Evolutionary conservation across 2,888 invertebrate genomes (phyloP).

Genomic region (Gerris lacustris): DNA sequence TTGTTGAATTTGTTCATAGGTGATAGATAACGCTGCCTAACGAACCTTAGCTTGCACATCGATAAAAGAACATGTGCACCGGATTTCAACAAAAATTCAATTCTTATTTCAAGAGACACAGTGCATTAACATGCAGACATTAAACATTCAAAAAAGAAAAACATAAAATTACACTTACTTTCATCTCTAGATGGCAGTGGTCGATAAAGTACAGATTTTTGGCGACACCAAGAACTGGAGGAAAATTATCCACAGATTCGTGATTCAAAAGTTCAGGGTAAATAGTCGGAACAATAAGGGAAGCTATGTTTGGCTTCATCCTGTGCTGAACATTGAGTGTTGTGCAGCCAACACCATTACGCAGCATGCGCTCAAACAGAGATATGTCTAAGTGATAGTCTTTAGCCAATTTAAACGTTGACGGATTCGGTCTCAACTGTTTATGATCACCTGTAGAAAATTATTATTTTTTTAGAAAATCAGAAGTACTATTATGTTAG

Average conservation of each 20-base stretch:
- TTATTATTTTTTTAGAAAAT: no score
- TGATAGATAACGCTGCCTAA: no score
- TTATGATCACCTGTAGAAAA: constrained; percentile 26
- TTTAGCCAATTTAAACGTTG: constrained; percentile 39
- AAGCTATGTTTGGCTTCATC: constrained; percentile 43
- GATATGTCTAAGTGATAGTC: constrained; percentile 41
- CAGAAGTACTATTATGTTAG: no score
- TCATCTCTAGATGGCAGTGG: constrained; percentile 48
- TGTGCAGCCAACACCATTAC: constrained; percentile 38
- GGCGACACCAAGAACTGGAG: constrained; percentile 46
- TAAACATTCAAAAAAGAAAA: no score
- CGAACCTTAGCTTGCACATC: no score
- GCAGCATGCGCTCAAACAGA: constrained; percentile 43
- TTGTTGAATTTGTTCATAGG: no score
- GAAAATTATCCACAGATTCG: constrained; percentile 44
- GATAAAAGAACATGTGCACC: no score
- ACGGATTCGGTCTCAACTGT: constrained; percentile 42
- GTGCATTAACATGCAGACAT: no score
- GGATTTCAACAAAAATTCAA: no score
- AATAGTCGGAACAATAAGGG: constrained; percentile 46
- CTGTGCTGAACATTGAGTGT: constrained; percentile 41
- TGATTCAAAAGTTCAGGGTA: constrained; percentile 53
- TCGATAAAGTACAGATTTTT: constrained; percentile 55
- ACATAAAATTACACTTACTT: constrained; percentile 40
- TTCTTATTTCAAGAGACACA: no score